Evolutionary conservation across 1,140 invertebrate species (phyloP), one percentile per base, ranked within the genome.

Genomic region (Leptinotarsa texana): DNA sequence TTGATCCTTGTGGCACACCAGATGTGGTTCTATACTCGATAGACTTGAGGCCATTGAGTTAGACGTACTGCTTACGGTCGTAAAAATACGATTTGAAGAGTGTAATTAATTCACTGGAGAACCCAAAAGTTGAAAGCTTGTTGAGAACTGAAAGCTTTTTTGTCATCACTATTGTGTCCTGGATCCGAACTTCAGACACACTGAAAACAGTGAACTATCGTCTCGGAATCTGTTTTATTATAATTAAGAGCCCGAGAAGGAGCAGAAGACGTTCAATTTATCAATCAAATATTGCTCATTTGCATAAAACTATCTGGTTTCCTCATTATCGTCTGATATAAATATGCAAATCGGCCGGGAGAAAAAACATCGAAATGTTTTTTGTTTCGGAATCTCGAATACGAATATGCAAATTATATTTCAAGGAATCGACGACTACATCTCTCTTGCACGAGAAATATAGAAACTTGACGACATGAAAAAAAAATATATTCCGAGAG

Each of bases 361-460:
- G 47, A 70, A 70, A 42, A 70, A 70, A 70, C 69, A 70, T 57
- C 33, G 21, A 70, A 70, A 65, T 27, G 63, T 65, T 65, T 70
- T 70, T 70, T 70, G 47, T 70, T 24, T 70, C 63, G 51, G 47
- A 70, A 70, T 48, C 69, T 70, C 69, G 18, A 15, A 70, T 61
- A 18, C 47, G 24, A 70, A 70, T 70, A 70, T 70, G 69, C 69
- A 70, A 70, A 70, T 70, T 21, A 51, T 13, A 48, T 22, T 70
- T 70, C 69, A 57, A 15, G 24, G 47, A 48, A 70, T 70, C 69
- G 47, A 27, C 69, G 47, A 27, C 69, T 2, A 65, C 21, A 24
- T 22, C 63, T 42, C 33, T 42, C 33, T 42, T 3, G 21, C 21
- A 65, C 27, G 49, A 70, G 69, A 70, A 57, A 70, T 57, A 70